phyloP scores from a whole-genome alignment of 1,140 invertebrate species.

The Anoplolepis gracilipes region DNA sequence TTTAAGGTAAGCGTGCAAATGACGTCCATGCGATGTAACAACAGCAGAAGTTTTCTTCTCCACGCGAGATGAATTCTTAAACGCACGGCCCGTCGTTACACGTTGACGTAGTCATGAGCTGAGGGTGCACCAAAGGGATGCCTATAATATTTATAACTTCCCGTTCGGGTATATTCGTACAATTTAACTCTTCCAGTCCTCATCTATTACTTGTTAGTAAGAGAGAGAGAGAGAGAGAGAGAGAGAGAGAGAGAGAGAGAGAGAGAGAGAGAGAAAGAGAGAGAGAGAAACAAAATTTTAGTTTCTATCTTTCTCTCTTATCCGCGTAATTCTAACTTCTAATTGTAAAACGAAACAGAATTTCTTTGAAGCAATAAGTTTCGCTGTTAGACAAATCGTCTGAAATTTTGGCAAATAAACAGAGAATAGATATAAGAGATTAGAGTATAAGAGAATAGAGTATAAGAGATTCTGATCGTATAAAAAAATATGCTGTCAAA shows the following conservation, averaged over 20 bases:
- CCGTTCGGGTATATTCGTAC: conserved; percentile 31
- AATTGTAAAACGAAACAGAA: no score
- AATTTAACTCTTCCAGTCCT: conserved; percentile 33
- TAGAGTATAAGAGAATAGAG: no score
- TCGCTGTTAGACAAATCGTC: no score
- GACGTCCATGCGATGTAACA: conserved; percentile 44
- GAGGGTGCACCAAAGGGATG: conserved; percentile 49
- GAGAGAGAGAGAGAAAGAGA: conserved; percentile 1
- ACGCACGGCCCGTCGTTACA: conserved; percentile 1
- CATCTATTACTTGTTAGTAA: conserved; percentile 13
- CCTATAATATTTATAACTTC: conserved; percentile 47
- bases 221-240: no score
- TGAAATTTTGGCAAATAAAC: no score
- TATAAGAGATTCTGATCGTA: not conserved
- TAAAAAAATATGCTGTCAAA: not conserved
- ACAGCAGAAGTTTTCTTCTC: conserved; percentile 54
- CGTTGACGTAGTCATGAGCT: conserved; percentile 30
- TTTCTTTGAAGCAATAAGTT: not conserved
- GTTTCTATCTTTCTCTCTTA: not conserved
- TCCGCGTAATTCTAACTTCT: no score
- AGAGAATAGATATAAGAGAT: no score
- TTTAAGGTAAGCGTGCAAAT: conserved; percentile 58
- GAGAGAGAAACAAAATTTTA: not conserved
- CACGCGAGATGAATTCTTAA: conserved; percentile 57
- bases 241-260: conserved; percentile 1